Percentiles rank a stretch among this genome's conserved stretches.
These are phyloP conservation scores for Ammodytes dubius DNA, from an alignment of 2,113 vertebrate genomes.

Conservation along the genomic window DNA sequence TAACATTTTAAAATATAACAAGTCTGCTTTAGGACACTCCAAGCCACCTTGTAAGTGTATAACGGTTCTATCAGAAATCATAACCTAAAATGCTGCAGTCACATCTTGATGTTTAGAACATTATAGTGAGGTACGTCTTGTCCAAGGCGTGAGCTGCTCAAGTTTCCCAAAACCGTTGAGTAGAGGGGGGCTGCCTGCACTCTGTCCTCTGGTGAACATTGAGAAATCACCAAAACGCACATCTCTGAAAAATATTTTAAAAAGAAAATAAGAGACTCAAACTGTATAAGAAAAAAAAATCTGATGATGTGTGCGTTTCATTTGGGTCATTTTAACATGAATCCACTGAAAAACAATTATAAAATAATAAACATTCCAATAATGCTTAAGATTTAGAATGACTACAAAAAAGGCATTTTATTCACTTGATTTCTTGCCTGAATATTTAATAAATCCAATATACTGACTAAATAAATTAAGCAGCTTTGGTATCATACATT, in stretches of 20 bases:
- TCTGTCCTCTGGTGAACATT: neutral
- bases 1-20: slow-evolving; percentile 2
- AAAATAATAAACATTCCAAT: neutral
- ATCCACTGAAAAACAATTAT: neutral
- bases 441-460: no score
- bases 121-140: slow-evolving; percentile 46
- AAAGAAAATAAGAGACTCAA: neutral
- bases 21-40: neutral
- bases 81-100: neutral
- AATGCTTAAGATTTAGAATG: no score
- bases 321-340: neutral
- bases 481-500: no score
- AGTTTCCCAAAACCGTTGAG: slow-evolving; percentile 51
- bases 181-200: slow-evolving; percentile 3
- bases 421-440: neutral
- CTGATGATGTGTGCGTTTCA: neutral
- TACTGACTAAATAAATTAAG: no score
- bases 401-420: no score
- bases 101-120: neutral
- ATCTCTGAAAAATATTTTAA: slow-evolving; percentile 30
- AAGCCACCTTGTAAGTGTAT: neutral
- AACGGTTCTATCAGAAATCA: neutral
- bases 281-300: neutral
- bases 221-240: neutral
- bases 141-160: slow-evolving; percentile 52